Evolutionary conservation across 2,888 invertebrate species (phyloP).

Genomic region (Teleogryllus oceanicus): DNA sequence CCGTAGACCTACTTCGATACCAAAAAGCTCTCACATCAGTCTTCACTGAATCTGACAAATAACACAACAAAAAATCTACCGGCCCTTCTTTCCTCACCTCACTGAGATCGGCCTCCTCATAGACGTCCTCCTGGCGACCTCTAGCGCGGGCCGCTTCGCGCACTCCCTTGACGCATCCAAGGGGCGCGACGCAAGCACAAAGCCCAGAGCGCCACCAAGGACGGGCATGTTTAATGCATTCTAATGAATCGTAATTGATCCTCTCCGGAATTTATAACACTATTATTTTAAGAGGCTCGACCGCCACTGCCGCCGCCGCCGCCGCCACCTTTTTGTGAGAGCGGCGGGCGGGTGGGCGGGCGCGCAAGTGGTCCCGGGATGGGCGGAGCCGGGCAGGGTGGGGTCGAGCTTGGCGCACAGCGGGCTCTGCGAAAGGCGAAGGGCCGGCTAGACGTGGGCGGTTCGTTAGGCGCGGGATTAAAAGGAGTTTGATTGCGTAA

Average conservation of each 20-base stretch:
- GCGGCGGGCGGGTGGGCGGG: background rate
- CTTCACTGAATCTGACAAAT: no score
- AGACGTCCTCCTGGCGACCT: no score
- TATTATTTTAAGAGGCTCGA: slow-evolving; percentile 7
- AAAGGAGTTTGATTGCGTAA: slow-evolving; percentile 18
- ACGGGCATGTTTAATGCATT: slow-evolving; percentile 33
- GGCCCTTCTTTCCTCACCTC: no score
- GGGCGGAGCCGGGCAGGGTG: background rate
- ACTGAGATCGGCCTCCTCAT: no score
- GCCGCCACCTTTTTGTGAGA: background rate
- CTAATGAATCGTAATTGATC: slow-evolving; percentile 41
- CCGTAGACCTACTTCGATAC: no score
- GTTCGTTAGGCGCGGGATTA: slow-evolving; percentile 1
- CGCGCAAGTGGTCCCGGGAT: no score
- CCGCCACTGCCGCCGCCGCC: background rate
- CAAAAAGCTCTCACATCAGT: no score
- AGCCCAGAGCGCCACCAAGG: background rate
- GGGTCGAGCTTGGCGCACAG: no score
- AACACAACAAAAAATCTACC: no score
- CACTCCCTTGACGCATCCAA: background rate
- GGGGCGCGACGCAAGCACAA: background rate
- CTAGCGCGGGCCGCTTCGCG: background rate
- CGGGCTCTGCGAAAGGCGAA: background rate
- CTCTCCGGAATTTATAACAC: slow-evolving; percentile 28
- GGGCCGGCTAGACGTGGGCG: slow-evolving; percentile 1